Evolutionary conservation across 2,113 vertebrate genomes (phyloP), one percentile per base, ranked within the genome.

Genomic region (Etheostoma cragini): DNA sequence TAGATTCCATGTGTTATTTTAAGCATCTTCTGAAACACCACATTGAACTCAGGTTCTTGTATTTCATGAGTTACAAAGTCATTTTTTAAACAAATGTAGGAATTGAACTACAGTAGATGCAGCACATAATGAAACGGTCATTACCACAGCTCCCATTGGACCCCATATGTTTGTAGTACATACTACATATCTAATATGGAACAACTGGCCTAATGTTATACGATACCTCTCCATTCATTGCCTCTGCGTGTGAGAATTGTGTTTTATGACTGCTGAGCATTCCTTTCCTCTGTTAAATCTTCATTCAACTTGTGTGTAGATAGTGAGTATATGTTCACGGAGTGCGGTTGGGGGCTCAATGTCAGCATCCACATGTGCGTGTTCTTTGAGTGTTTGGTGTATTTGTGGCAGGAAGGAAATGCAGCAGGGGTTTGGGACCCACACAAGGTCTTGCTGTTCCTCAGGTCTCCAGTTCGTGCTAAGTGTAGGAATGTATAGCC

Each of bases 401-500:
- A 74, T 82, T 63, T 60, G 78, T 13, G 63, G 33, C 76, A 85
- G 84, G 69, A 86, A 88, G 87, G 86, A 91, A 83, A 76, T 84
- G 75, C 78, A 86, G 77, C 83, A 84, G 76, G 72, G 74, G 52
- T 83, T 88, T 65, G 72, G 17, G 81, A 89, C 62, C 75, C 74
- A 67, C 33, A 69, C 76, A 53, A 26, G 77, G 71, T 81, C 67
- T 74, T 0, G 30, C 62, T 74, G 75, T 60, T 79, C 69, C 60
- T 63, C 76, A 58, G 26, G 76, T 86, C 85, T 81, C 66, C 58
- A 72, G 46, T 87, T 79, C 15, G 22, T 65, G 77, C 46, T 76
- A 13, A 66, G 70, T 72, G 78, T 16, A 91, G 89, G 91, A 93
- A 93, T 93, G 90, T 87, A 77, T 92, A 71, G 84, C 91, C 89